Evolutionary conservation across 2,888 invertebrate genomes (phyloP).

Genomic region (Palloptera scutellata): DNA sequence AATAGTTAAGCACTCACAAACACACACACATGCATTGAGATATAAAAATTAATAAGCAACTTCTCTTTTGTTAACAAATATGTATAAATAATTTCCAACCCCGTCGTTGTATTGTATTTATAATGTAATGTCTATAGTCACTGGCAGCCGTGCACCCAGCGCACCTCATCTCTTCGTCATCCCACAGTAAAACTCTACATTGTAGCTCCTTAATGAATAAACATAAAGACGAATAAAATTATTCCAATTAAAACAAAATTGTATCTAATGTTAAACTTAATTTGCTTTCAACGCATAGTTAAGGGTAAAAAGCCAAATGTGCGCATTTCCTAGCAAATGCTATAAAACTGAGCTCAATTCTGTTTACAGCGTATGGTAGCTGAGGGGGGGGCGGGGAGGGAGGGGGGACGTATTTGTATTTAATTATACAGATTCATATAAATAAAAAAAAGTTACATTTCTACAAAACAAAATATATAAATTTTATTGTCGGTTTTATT

Average conservation of each 20-base stretch:
- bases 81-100: no score
- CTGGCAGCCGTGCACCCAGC: neutral
- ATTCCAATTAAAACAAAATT: constrained; percentile 59
- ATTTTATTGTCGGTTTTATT: no score
- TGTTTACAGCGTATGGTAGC: neutral
- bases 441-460: no score
- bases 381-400: neutral
- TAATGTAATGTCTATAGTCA: neutral
- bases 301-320: constrained; percentile 19
- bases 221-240: constrained; percentile 59
- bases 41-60: constrained; percentile 54
- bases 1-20: no score
- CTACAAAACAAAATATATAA: no score
- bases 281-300: constrained; percentile 40
- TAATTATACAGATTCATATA: no score
- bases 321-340: constrained; percentile 19
- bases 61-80: neutral
- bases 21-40: constrained; percentile 15
- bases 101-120: neutral
- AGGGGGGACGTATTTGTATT: neutral
- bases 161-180: neutral
- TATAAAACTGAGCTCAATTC: neutral
- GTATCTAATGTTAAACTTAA: constrained; percentile 54
- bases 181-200: no score
- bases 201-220: constrained; percentile 52